These are phyloP conservation scores for Bellardia bayeri DNA, from an alignment of 2,888 invertebrate genomes.

Conservation along the genomic window DNA sequence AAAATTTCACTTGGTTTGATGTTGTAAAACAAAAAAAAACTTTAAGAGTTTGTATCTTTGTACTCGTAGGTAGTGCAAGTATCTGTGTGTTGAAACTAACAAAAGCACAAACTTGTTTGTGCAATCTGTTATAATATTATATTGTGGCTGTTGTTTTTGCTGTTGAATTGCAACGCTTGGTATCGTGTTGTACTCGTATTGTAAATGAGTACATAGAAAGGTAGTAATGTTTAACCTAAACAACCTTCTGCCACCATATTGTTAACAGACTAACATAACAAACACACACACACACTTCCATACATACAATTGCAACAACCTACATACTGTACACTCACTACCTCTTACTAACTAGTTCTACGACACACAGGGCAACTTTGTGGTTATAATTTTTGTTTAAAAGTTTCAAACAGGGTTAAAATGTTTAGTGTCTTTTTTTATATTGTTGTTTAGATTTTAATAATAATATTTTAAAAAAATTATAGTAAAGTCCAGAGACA, in stretches of 20 bases:
- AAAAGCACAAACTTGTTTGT: slow-evolving; percentile 70
- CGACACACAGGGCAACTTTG: slow-evolving; percentile 21
- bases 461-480: neutral
- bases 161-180: slow-evolving; percentile 24
- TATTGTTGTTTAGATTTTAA: neutral
- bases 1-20: slow-evolving; percentile 69
- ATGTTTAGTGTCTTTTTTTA: neutral
- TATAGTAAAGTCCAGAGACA: neutral
- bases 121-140: slow-evolving; percentile 61
- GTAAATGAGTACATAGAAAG: slow-evolving; percentile 59
- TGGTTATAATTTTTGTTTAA: slow-evolving; percentile 6
- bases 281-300: slow-evolving; percentile 4
- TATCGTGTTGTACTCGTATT: slow-evolving; percentile 25
- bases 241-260: slow-evolving; percentile 59
- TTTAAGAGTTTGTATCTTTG: slow-evolving; percentile 37
- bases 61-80: slow-evolving; percentile 19
- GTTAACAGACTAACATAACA: slow-evolving; percentile 6
- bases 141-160: slow-evolving; percentile 14
- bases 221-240: slow-evolving; percentile 56
- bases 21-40: slow-evolving; percentile 46
- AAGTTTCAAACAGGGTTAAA: slow-evolving; percentile 16
- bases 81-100: slow-evolving; percentile 52
- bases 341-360: neutral
- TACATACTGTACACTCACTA: neutral
- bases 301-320: neutral